Percentiles rank a stretch among this genome's conserved stretches.
Evolutionary conservation across 2,888 invertebrate species (phyloP).

Genomic region (Nymphalis polychloros): DNA sequence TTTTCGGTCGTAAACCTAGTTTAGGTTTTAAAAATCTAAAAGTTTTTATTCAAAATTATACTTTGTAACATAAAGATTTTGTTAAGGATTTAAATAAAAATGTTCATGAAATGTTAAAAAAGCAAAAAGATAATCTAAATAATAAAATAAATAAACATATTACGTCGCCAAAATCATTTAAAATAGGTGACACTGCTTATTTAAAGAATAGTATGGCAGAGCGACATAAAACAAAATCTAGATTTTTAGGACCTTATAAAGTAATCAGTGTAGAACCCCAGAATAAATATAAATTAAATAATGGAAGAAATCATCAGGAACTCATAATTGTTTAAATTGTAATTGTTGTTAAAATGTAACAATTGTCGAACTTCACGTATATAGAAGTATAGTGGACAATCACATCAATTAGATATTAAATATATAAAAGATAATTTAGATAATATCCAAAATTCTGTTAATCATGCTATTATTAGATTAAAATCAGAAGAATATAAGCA

Average conservation of each 20-base stretch:
- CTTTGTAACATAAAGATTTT: too few species aligned
- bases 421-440: not conserved
- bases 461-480: conserved; percentile 23
- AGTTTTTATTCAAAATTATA: too few species aligned
- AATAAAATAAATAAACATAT: too few species aligned
- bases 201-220: conserved; percentile 35
- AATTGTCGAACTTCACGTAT: conserved; percentile 21
- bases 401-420: conserved; percentile 1
- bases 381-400: conserved; percentile 24
- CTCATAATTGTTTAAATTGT: conserved; percentile 28
- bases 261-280: conserved; percentile 23
- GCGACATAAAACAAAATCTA: conserved; percentile 12
- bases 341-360: conserved; percentile 26
- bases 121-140: too few species aligned
- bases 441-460: not conserved
- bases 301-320: conserved; percentile 32
- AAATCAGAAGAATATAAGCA: conserved; percentile 22
- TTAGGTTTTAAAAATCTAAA: too few species aligned
- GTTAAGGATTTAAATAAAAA: too few species aligned
- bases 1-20: too few species aligned
- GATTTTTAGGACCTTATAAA: conserved; percentile 29
- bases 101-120: too few species aligned
- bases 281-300: conserved; percentile 33
- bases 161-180: too few species aligned
- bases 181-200: not conserved